Evolutionary conservation across 1,140 invertebrate genomes (phyloP).

Genomic region (Fopius arisanus): DNA sequence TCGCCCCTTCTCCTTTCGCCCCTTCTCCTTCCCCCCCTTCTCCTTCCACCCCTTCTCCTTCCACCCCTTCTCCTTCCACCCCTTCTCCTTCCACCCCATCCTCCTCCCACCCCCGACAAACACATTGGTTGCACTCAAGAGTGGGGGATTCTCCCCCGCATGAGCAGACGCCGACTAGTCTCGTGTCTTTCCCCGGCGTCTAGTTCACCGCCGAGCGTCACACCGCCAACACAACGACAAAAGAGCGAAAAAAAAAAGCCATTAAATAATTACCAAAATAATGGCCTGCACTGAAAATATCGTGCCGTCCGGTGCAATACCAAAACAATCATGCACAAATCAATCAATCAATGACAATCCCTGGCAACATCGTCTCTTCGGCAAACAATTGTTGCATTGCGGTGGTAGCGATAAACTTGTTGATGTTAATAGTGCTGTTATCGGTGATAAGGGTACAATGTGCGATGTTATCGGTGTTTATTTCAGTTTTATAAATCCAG

Average conservation of each 20-base stretch:
- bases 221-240: conserved; percentile 14
- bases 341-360: conserved; percentile 19
- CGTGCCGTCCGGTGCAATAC: conserved; percentile 22
- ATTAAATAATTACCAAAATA: background rate
- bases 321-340: conserved; percentile 22
- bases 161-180: background rate
- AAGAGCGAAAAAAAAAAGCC: background rate
- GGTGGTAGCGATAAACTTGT: conserved; percentile 37
- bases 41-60: too few species aligned
- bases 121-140: background rate
- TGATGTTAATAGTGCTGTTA: conserved; percentile 44
- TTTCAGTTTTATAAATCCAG: conserved; percentile 73
- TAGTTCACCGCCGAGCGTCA: conserved; percentile 31
- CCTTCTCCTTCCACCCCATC: too few species aligned
- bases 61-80: too few species aligned
- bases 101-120: background rate
- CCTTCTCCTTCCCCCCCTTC: too few species aligned
- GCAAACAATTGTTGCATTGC: conserved; percentile 56
- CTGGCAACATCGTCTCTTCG: conserved; percentile 60
- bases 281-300: conserved; percentile 32
- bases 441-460: conserved; percentile 52
- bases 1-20: too few species aligned
- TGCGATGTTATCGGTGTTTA: conserved; percentile 76
- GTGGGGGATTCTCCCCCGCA: background rate
- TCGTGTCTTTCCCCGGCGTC: conserved; percentile 4